Evolutionary conservation across 2,113 vertebrate species (phyloP), one percentile per base, ranked within the genome.

Genomic region (Lamprotornis superbus): DNA sequence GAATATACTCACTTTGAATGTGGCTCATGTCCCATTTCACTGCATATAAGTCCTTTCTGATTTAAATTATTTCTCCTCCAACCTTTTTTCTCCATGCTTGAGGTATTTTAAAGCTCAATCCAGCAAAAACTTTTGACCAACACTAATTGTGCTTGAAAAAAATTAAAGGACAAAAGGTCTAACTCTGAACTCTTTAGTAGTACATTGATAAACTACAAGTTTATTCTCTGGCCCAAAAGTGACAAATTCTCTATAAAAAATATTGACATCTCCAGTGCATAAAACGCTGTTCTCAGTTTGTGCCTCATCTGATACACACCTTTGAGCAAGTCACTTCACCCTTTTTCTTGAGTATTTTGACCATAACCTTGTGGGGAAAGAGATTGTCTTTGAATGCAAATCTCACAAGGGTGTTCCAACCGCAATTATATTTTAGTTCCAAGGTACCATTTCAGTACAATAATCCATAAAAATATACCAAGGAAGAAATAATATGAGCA

Each of bases 1-100:
- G 61, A 96, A 95, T 79, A 92, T 87, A 84, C 6, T 91, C 8
- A 1, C 12, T 96, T 78, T 89, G 69, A 90, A 94, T 82, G 61
- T 93, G 44, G 83, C 37, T 95, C 53, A 82, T 92, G 89, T 95
- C 83, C 91, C 77, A 23, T 61, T 79, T 67, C 60, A 56, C 7
- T 93, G 83, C 40, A 76, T 82, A 20, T 59, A 84, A 64, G 87
- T 82, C 64, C 76, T 91, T 93, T 92, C 35, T 94, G 49, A 24
- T 92, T 92, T 82, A 92, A 91, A 67, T 50, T 44, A 40, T 87
- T 93, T 89, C 37, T 86, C 2, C n/a, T 75, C 40, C 44, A 93
- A 52, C 15, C 2, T 46, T 83, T 67, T 71, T 94, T 82, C 28
- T 84, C 35, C 18, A 31, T 35, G 10, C 8, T 13, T 68, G 31